Evolutionary conservation across 2,113 vertebrate genomes (phyloP).

Genomic region (Bothrops jararaca): DNA sequence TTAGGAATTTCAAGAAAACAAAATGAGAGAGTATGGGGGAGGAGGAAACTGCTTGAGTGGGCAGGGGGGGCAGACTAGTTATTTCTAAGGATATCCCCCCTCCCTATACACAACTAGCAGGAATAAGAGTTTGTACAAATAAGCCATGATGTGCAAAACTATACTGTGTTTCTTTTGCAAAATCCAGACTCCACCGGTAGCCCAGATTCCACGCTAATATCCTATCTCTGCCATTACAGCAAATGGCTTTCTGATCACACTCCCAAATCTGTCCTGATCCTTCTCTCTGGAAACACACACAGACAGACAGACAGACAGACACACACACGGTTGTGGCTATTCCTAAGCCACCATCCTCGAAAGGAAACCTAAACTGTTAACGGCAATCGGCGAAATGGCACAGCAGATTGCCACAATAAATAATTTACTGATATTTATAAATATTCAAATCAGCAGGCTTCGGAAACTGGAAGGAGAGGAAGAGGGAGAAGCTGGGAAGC

Average conservation of each 20-base stretch:
- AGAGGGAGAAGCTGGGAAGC: slow-evolving; percentile 51
- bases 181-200: background rate
- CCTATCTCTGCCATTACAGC: background rate
- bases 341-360: slow-evolving; percentile 3
- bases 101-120: no score
- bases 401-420: slow-evolving; percentile 99
- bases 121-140: no score
- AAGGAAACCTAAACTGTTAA: slow-evolving; percentile 75
- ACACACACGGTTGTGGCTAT: background rate
- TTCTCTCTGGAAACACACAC: background rate
- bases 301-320: background rate
- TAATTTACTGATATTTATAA: slow-evolving; percentile 99
- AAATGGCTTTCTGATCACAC: background rate
- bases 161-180: background rate
- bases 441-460: slow-evolving; percentile 98
- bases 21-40: no score
- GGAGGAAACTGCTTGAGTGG: background rate
- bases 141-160: background rate
- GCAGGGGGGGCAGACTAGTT: background rate
- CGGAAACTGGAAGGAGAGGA: slow-evolving; percentile 71
- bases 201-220: background rate
- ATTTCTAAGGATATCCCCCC: no score
- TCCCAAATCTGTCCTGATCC: background rate
- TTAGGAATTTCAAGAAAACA: background rate
- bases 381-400: slow-evolving; percentile 78